Evolutionary conservation across 2,113 vertebrate species (phyloP).

Genomic region (Callospermophilus lateralis): DNA sequence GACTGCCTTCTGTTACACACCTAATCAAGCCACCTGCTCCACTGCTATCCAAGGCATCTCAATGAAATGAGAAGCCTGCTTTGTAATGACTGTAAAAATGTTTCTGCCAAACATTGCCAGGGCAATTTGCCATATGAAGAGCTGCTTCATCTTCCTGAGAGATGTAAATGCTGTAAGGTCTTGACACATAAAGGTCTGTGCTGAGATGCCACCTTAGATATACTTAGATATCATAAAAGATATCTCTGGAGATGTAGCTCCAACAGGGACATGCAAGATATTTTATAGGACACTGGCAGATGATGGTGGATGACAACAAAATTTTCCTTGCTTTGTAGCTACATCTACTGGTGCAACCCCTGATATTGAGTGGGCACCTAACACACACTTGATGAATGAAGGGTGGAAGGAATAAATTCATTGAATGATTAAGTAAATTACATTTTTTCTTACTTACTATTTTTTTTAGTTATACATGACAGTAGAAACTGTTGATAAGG

Average conservation of each 20-base stretch:
- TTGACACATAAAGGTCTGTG: conserved; percentile 3
- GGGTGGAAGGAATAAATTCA: neutral
- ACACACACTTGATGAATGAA: neutral
- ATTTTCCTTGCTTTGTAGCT: neutral
- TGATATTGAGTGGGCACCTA: neutral
- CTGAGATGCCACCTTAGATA: neutral
- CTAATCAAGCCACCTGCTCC: neutral
- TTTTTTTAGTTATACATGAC: too few species aligned
- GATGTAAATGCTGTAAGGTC: neutral
- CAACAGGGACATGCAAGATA: neutral
- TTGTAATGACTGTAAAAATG: neutral
- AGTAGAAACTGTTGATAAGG: too few species aligned
- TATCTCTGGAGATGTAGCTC: neutral
- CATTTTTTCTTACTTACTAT: neutral
- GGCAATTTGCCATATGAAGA: neutral
- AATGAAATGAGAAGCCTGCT: conserved; percentile 28
- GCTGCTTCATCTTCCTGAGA: neutral
- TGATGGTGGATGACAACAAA: neutral
- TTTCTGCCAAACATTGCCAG: neutral
- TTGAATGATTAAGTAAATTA: neutral
- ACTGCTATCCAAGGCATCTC: neutral
- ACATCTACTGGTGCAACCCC: neutral
- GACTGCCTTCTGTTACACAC: neutral
- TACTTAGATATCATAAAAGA: neutral
- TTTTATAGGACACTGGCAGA: neutral